Base-by-base conservation (phyloP, 1,140 invertebrate genomes). In the Meloidogyne hapla region DNA sequence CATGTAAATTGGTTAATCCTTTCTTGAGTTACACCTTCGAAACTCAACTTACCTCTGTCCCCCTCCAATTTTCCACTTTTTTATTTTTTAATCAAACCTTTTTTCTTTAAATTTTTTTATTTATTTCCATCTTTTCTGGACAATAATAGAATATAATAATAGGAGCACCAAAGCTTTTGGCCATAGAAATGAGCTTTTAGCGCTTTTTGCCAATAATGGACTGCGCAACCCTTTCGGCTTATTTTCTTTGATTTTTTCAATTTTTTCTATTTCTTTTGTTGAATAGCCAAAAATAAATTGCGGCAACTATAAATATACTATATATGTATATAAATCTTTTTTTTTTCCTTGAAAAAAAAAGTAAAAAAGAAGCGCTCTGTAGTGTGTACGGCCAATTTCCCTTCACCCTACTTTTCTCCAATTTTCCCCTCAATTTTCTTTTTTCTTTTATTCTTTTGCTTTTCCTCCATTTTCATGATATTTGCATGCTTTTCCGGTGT, bases 131-230 rank as follows among this genome's bases (percentile, higher is more conserved):
- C 4, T 56, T n/a, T 56, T 56, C 18, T n/a, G 48, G 48, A n/a
- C 48, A 13, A 33, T 56, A 56, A 56, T 56, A 56, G n/a, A 56
- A 56, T n/a, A 56, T 56, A 56, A 56, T n/a, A 56, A n/a, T n/a
- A 56, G n/a, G 8, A 56, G 13, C 45, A 48, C 45, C 45, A 56
- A 56, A n/a, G 18, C n/a, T n/a, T 56, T 56, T 56, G 48, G 48
- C 48, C 48, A 56, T n/a, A 56, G 48, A 56, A 56, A 56, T 21
- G 48, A 56, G 48, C 48, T 56, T 56, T 56, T 56, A 56, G 48
- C 48, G 45, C 48, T 56, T 56, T n/a, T 56, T n/a, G 48, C 6
- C 33, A 33, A 33, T 33, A 33, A 33, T 33, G 33, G 48, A 56
- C 48, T 56, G 48, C 48, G 48, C 48, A 56, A 56, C 48, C 42